phyloP scores from a whole-genome alignment of 1,140 invertebrate species.

The Drosophila tropicalis region DNA sequence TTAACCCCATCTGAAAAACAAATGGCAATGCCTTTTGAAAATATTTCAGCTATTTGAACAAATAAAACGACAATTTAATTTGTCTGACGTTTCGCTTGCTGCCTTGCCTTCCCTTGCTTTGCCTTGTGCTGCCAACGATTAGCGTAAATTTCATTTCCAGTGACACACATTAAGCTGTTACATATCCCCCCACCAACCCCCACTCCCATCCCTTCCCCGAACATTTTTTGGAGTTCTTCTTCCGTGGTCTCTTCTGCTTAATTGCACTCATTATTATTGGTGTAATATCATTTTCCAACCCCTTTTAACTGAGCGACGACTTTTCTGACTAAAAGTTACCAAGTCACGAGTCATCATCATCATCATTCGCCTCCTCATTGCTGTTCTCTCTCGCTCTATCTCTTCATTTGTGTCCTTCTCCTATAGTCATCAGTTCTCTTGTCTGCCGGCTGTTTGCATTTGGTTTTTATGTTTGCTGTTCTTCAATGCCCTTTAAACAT shows the following conservation, averaged over 20 bases:
- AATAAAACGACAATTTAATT: conserved; percentile 81
- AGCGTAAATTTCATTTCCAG: conserved; percentile 78
- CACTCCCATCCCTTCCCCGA: neutral
- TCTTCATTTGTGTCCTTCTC: neutral
- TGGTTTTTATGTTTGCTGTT: conserved; percentile 67
- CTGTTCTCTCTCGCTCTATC: neutral
- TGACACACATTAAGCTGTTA: conserved; percentile 79
- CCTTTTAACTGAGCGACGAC: conserved; percentile 13
- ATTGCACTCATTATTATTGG: conserved; percentile 80
- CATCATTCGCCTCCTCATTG: conserved; percentile 24
- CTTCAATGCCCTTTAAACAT: conserved; percentile 28
- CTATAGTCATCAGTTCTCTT: conserved; percentile 20
- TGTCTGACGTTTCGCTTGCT: conserved; percentile 33
- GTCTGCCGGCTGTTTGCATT: conserved; percentile 66
- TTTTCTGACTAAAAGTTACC: conserved; percentile 2
- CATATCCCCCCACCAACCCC: neutral
- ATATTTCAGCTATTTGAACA: conserved; percentile 75
- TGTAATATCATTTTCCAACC: conserved; percentile 64
- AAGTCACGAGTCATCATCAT: conserved; percentile 17
- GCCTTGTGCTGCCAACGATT: conserved; percentile 46
- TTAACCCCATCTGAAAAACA: conserved; percentile 78
- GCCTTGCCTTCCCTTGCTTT: too few species aligned
- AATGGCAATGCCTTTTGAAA: conserved; percentile 62
- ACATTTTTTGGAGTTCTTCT: neutral
- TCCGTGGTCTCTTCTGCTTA: conserved; percentile 36